These are phyloP conservation scores for Campylorhamphus procurvoides DNA, from an alignment of 2,113 vertebrate genomes.

Conservation along the genomic window DNA sequence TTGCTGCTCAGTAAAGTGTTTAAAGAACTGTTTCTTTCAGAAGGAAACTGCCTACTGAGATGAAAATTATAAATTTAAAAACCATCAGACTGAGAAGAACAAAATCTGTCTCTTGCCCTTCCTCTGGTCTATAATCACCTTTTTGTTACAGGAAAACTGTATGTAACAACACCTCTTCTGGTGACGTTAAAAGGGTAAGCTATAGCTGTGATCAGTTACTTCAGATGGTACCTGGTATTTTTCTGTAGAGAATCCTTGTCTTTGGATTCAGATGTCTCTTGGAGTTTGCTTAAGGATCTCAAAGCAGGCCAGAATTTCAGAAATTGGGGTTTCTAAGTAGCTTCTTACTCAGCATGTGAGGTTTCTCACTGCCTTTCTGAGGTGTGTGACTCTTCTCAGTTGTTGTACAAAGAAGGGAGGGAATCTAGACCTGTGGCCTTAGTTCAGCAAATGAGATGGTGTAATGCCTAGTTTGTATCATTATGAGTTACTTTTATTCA, in stretches of 20 bases:
- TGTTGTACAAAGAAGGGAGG: not conserved
- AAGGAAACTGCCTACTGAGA: not conserved
- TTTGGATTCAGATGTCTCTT: not conserved
- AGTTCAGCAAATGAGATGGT: not conserved
- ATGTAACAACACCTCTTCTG: not conserved
- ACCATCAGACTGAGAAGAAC: not conserved
- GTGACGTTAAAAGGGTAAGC: not conserved
- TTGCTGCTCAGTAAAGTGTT: not conserved
- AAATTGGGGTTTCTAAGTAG: not conserved
- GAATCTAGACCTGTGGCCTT: not conserved
- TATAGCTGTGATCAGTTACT: not conserved
- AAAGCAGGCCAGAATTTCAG: not conserved
- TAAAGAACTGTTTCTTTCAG: not conserved
- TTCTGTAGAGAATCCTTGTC: not conserved
- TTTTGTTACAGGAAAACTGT: not conserved
- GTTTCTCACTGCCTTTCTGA: not conserved
- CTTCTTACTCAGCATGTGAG: not conserved
- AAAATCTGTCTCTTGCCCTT: not conserved
- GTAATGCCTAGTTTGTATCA: rapidly evolving
- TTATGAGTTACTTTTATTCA: not conserved
- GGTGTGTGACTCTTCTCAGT: not conserved
- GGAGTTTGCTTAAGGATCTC: not conserved
- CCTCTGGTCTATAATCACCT: not conserved
- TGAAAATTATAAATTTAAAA: not conserved
- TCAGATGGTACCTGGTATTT: not conserved